Conservation (phyloP, 2,797 vertebrate genomes). For the Yasuhikotakia modesta region DNA sequence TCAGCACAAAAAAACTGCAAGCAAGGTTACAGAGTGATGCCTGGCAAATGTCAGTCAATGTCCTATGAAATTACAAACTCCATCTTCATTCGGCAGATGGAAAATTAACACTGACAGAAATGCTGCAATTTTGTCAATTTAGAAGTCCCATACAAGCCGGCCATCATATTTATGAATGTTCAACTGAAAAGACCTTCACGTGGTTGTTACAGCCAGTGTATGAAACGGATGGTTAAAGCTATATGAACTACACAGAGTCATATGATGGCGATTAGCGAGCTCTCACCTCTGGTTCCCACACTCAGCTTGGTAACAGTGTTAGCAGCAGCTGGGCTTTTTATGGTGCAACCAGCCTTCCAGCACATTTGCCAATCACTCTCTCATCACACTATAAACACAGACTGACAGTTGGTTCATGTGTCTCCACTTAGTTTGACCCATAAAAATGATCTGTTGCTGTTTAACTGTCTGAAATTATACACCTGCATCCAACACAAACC, state of each 20-base stretch:
- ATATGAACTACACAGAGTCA: constrained; percentile 5
- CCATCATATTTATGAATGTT: not conserved
- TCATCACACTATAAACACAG: constrained; percentile 35
- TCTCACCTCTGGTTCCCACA: constrained; percentile 17
- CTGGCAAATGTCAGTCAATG: constrained; percentile 29
- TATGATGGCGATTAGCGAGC: not conserved
- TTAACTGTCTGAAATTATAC: constrained; percentile 17
- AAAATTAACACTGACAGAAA: constrained; percentile 58
- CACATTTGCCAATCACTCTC: not conserved
- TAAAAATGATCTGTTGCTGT: constrained; percentile 9
- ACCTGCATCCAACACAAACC: not conserved
- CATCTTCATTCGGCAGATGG: constrained; percentile 53
- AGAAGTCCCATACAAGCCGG: not conserved
- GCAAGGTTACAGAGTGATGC: constrained; percentile 7
- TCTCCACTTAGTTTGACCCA: constrained; percentile 11
- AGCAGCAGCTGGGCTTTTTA: constrained; percentile 22
- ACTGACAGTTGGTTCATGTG: constrained; percentile 14
- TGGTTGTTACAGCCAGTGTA: not conserved
- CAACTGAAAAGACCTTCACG: constrained; percentile 8
- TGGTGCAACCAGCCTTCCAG: not conserved
- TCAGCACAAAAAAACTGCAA: constrained; percentile 11
- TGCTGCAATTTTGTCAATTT: not conserved
- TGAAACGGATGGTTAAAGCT: not conserved
- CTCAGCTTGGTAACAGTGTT: not conserved
- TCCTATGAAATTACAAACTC: constrained; percentile 52